Percentiles rank a stretch among this genome's conserved stretches.
Conservation (phyloP, 2,113 vertebrate species). For the Nestor notabilis region DNA sequence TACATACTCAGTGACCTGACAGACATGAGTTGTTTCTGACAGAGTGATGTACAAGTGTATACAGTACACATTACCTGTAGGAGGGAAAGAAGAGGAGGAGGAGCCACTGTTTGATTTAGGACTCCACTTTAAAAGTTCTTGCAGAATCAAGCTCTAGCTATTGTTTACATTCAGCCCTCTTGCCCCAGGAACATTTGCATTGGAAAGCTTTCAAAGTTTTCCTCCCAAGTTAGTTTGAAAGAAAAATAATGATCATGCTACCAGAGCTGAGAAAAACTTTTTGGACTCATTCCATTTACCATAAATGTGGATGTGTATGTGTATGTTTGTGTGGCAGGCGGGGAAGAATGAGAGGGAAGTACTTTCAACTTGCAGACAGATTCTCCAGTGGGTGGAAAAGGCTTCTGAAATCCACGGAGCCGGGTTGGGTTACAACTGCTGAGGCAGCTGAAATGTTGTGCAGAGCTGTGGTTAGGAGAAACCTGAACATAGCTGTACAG, state of each 20-base stretch:
- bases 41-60: neutral
- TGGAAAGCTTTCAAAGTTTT: conserved; percentile 51
- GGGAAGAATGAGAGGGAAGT: conserved; percentile 28
- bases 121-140: neutral
- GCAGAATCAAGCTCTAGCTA: neutral
- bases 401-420: neutral
- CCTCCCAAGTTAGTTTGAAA: neutral
- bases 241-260: neutral
- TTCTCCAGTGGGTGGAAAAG: conserved; percentile 13
- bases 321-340: neutral
- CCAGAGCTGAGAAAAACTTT: neutral
- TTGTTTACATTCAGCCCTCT: neutral
- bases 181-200: conserved; percentile 3
- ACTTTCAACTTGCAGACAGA: conserved; percentile 17
- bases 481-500: neutral
- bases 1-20: neutral
- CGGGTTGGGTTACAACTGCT: neutral
- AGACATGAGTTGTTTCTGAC: neutral
- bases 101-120: neutral
- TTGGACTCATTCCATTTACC: conserved; percentile 12
- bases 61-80: neutral
- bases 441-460: neutral
- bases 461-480: conserved; percentile 1
- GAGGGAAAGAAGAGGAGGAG: neutral
- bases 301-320: neutral